These are phyloP conservation scores for Cosmia pyralina DNA, from an alignment of 2,888 invertebrate genomes.

Conservation along the genomic window DNA sequence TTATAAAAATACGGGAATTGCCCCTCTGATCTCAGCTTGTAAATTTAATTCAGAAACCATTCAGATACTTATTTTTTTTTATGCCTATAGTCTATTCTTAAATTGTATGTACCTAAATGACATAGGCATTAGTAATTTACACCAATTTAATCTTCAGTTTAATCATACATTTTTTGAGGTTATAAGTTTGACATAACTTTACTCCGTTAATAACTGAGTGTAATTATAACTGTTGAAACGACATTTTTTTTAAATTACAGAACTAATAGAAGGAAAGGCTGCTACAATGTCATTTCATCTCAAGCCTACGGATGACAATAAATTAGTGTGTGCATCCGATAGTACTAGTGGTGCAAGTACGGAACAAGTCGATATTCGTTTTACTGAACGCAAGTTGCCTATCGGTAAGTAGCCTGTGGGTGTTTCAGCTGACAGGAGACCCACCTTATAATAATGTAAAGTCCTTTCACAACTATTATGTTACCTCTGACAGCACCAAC, in stretches of 20 bases:
- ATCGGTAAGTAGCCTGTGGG: constrained; percentile 3
- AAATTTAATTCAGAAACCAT: too few relatives aligned
- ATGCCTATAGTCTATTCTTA: too few relatives aligned
- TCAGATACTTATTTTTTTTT: too few relatives aligned
- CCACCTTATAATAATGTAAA: not conserved
- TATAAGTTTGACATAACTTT: not conserved
- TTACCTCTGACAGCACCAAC: not conserved
- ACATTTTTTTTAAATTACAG: not conserved
- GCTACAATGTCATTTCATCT: not conserved
- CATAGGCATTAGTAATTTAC: not conserved
- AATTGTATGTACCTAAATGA: too few relatives aligned
- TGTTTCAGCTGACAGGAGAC: not conserved
- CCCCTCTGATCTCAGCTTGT: too few relatives aligned
- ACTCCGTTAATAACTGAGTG: too few relatives aligned
- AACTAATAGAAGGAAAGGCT: rapidly evolving
- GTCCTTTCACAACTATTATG: not conserved
- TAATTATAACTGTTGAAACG: too few relatives aligned
- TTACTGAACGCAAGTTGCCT: not conserved
- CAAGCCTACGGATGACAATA: rapidly evolving
- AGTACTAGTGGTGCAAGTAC: rapidly evolving
- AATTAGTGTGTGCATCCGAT: not conserved
- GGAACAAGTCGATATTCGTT: not conserved
- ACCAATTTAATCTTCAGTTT: not conserved
- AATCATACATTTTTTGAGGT: not conserved
- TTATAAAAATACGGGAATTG: too few relatives aligned